Base-by-base conservation (phyloP, 37 sponge, comb jelly and placozoan species). In the Agelas oroides region DNA sequence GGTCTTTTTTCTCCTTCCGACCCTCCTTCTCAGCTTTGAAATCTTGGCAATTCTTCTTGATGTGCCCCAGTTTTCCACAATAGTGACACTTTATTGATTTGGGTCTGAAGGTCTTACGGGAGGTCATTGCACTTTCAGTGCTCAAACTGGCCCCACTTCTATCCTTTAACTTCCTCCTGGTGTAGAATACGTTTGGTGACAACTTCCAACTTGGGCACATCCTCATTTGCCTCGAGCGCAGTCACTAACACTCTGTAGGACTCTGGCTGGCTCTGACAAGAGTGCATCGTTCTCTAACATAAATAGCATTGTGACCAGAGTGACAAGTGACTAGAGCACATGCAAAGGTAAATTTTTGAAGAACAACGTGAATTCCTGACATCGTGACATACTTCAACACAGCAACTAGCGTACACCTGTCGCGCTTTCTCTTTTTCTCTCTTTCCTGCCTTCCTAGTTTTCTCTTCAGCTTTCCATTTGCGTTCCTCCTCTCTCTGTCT, bases 181-280 rank as follows among this genome's bases (percentile, higher is more conserved):
- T 87, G 60, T n/a, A 79, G 62, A 23, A 87, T 32, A 14, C 81
- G 13, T 68, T 87, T 81, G 20, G 73, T 87, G 35, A 87, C 81
- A 41, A 73, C 66, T 25, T 87, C 88, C 71, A 87, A 46, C 46
- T 79, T 79, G 30, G 80, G 80, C 19, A 84, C 85, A 28, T 62
- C 54, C 61, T 63, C 25, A 40, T 54, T 80, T 24, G 88, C 88
- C 74, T 88, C 82, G 13, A 88, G 61, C 25, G 88, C 88, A 13
- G 84, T 87, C n/a, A 88, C 83, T 24, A 88, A 71, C 16, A 77
- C 77, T 21, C 68, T 81, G 70, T 68, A 88, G 2, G 57, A 59
- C 67, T 89, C 79, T 12, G 90, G 90, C 55, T 84, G 46, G 32
- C 84, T 89, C n/a, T n/a, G n/a, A n/a, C n/a, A n/a, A n/a, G n/a